Evolutionary conservation across 2,113 vertebrate species (phyloP).

Genomic region (Scartelaos histophorus): DNA sequence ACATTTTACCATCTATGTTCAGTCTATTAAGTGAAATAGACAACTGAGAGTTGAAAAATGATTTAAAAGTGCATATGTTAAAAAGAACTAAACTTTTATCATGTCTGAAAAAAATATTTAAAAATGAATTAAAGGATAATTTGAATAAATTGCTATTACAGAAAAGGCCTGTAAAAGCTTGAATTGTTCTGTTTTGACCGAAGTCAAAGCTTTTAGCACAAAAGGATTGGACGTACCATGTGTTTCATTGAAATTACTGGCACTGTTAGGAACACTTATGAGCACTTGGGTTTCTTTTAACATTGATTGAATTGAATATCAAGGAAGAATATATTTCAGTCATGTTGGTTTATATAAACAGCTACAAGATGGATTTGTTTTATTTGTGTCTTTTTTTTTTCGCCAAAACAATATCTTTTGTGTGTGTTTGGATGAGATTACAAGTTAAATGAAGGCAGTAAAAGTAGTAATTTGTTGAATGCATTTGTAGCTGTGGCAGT

Average conservation of each 20-base stretch:
- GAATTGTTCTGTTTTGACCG: neutral
- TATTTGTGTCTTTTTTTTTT: no score
- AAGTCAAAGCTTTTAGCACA: neutral
- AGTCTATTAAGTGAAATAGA: slow-evolving; percentile 13
- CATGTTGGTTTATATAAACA: neutral
- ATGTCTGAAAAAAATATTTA: neutral
- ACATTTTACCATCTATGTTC: slow-evolving; percentile 16
- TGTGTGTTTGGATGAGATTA: no score
- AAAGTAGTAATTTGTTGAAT: no score
- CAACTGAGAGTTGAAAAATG: neutral
- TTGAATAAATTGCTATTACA: neutral
- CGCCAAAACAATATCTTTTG: no score
- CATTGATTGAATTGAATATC: neutral
- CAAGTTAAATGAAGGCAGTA: no score
- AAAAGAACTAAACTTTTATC: neutral
- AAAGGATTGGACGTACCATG: neutral
- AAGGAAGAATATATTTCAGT: neutral
- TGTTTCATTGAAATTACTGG: neutral
- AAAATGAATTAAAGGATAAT: neutral
- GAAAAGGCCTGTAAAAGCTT: neutral
- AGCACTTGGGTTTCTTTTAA: neutral
- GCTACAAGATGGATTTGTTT: no score
- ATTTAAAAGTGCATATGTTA: neutral
- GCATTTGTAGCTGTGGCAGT: no score
- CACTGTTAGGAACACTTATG: neutral